Evolutionary conservation across 2,888 invertebrate genomes (phyloP).

Genomic region (Amblyjoppa proteus): DNA sequence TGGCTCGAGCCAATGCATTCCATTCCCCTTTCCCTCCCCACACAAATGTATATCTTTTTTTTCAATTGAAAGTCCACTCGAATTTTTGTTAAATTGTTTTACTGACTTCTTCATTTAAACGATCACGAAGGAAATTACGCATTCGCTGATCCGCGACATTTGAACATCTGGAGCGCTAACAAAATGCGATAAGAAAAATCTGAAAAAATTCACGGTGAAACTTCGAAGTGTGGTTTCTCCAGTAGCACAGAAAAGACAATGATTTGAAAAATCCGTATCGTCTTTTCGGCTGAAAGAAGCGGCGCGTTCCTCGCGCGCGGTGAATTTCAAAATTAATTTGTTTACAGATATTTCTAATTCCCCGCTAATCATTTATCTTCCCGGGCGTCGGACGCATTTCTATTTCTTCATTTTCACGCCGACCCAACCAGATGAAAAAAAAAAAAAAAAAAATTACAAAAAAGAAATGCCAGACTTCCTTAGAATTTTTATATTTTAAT

Average conservation of each 20-base stretch:
- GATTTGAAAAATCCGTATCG: neutral
- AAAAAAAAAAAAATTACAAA: neutral
- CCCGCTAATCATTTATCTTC: neutral
- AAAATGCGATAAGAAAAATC: neutral
- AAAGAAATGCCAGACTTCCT: conserved; percentile 21
- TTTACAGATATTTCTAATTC: neutral
- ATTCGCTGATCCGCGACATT: neutral
- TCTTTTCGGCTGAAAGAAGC: neutral
- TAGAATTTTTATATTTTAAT: conserved; percentile 43
- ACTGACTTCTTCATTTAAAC: neutral
- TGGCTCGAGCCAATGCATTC: conserved; percentile 55
- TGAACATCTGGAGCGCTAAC: neutral
- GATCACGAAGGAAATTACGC: neutral
- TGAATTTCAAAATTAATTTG: neutral
- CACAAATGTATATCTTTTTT: neutral
- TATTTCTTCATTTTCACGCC: neutral
- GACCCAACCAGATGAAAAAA: neutral
- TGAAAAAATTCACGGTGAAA: neutral
- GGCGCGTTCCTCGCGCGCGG: neutral
- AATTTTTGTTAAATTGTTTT: neutral
- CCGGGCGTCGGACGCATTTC: neutral
- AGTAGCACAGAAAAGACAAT: too few species aligned
- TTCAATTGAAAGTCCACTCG: neutral
- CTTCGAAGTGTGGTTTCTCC: neutral
- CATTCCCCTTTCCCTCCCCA: neutral